Base-by-base conservation (phyloP, 2,797 vertebrate species). In the Carduelis carduelis region DNA sequence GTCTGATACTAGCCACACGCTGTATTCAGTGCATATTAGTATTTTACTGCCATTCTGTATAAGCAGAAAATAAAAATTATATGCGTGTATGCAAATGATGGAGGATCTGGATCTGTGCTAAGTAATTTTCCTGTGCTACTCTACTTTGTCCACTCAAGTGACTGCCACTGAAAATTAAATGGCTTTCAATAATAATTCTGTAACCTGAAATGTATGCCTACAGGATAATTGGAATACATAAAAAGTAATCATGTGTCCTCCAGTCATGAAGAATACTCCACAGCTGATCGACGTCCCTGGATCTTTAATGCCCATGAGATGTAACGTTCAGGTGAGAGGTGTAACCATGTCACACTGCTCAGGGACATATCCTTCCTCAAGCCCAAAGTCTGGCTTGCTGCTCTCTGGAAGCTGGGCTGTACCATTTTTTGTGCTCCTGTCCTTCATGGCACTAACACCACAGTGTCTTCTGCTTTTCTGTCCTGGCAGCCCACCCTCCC, bases 141-240 rank as follows among this genome's bases (percentile, higher is more conserved):
- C 61, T 78, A 84, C 75, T 66, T 97, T 97, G 96, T 97, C 95
- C 95, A 97, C 83, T 96, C 71, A 83, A 95, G 91, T 97, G 97
- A 96, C 89, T 97, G 92, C 77, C 90, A 96, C 93, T 96, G 95
- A 97, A 97, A 97, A 97, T 97, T 97, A 98, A 97, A 97, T 95
- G 66, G 81, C 96, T 98, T 98, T 96, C 95, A 97, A 94, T 97
- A 97, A 97, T 97, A 97, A 92, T 65, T 95, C 91, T 96, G 87
- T 95, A 97, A 97, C 91, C 77, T 96, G 94, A 96, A 97, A 97
- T 88, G 57, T 96, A 97, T 98, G 95, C 94, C 96, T 76, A 55
- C 85, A 87, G 95, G 74, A 96, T 97, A 98, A 97, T 98, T 97
- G 97, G 70, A 96, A 37, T 96, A 84, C 97, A 97, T 96, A 96